Evolutionary conservation across 1,140 invertebrate genomes (phyloP), one percentile per base, ranked within the genome.

Genomic region (Carcinoscorpius rotundicauda): DNA sequence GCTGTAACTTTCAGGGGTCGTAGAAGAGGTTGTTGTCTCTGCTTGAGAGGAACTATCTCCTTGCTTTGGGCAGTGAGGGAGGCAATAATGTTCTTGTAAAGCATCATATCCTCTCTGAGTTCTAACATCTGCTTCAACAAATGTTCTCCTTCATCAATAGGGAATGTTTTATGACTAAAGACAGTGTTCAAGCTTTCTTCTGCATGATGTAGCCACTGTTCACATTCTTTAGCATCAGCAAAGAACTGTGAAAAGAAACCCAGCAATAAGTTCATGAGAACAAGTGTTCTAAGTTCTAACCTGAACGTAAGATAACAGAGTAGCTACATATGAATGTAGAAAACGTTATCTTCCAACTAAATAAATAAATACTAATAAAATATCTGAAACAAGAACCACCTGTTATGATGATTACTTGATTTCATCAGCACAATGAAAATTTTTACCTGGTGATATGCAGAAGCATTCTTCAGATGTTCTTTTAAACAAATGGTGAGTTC

Each of bases 51-150:
- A 61, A 94, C 82, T 58, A 98, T 83, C 51, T 88, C 84, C 69
- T 87, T 85, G 50, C 91, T 87, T 62, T 85, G 82, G 49, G 88
- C 85, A 9, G 86, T 84, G 50, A 98, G 78, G 48, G 83, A 80
- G 60, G 89, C 83, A n/a, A 98, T 84, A 9, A 85, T 83, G 69
- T 87, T 84, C 3, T 91, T 89, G 73, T 93, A 92, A 50, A 84
- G 83, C 74, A 93, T 90, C 6, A 98, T 78, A 73, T 96, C 89
- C 72, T 96, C 92, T 11, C 91, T 82, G 56, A 97, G 75, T 59
- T 89, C 88, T 79, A 95, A 91, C 89, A 96, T 95, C 60, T 97
- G 94, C 70, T 91, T 87, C n/a, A 98, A 77, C 1, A 95, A 80
- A 3, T 86, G 78, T 76, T 98, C 94, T 6, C 94, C 94, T 73